These are phyloP conservation scores for Anabacerthia variegaticeps DNA, from an alignment of 2,797 vertebrate genomes.

Conservation along the genomic window DNA sequence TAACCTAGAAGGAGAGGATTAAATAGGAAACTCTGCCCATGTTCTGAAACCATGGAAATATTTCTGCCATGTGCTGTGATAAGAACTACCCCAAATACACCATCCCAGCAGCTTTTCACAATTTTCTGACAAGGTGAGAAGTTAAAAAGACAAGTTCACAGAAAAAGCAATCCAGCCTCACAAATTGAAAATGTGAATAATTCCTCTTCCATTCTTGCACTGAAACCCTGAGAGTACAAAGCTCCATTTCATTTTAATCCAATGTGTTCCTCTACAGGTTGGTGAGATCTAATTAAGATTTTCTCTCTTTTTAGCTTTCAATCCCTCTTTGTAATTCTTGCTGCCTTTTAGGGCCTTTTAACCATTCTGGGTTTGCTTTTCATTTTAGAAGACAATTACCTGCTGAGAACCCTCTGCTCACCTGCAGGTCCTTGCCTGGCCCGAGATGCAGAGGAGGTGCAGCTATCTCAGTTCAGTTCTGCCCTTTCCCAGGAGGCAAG, in stretches of 20 bases:
- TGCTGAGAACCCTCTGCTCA: neutral
- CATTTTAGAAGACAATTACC: neutral
- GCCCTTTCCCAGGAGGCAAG: rapidly evolving
- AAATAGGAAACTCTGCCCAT: neutral
- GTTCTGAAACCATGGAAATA: constrained; percentile 17
- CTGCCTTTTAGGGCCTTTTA: neutral
- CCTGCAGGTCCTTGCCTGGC: rapidly evolving
- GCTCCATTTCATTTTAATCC: constrained; percentile 38
- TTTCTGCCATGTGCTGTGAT: neutral
- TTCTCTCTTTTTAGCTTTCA: neutral
- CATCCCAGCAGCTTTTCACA: neutral
- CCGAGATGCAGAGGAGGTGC: neutral
- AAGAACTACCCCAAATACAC: constrained; percentile 2
- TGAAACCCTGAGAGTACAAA: neutral
- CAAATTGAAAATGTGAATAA: constrained; percentile 5
- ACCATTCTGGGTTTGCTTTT: neutral
- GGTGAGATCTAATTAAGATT: constrained; percentile 59
- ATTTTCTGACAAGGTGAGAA: constrained; percentile 33
- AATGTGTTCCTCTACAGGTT: constrained; percentile 9
- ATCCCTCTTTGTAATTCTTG: neutral
- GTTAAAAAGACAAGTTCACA: constrained; percentile 36
- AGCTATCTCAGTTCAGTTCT: rapidly evolving
- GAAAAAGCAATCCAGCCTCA: neutral
- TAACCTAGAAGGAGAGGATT: neutral
- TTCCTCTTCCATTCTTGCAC: neutral